Evolutionary conservation across 2,113 vertebrate genomes (phyloP).

Genomic region (sheep (Ovis aries)): DNA sequence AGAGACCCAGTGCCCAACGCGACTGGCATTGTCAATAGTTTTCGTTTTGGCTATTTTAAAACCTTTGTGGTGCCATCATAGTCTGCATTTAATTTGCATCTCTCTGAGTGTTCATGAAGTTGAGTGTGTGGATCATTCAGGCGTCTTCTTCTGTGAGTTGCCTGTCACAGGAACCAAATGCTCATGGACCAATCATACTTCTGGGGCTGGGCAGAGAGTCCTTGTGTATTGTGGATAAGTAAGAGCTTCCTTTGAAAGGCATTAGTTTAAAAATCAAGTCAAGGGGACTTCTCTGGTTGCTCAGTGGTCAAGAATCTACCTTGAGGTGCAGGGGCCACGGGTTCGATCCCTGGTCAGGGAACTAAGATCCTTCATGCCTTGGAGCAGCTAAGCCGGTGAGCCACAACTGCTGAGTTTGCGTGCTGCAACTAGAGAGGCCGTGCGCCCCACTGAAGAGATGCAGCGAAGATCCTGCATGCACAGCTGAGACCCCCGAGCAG

Average conservation of each 20-base stretch:
- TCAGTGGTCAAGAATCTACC: neutral
- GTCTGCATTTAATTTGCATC: neutral
- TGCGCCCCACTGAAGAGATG: rapidly evolving
- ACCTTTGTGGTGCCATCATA: neutral
- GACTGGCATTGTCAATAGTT: neutral
- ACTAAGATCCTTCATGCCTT: neutral
- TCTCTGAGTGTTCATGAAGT: neutral
- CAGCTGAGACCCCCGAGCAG: neutral
- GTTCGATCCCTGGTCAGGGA: neutral
- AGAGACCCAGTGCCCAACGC: neutral
- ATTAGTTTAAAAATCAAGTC: neutral
- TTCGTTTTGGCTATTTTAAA: neutral
- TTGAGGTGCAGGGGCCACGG: neutral
- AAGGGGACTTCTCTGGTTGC: neutral
- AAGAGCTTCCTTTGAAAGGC: neutral
- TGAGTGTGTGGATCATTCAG: neutral
- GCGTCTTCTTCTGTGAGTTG: neutral
- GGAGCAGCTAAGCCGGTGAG: neutral
- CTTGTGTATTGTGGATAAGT: neutral
- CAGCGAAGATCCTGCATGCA: rapidly evolving
- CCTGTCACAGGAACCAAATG: neutral
- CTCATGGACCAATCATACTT: neutral
- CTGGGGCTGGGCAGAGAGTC: neutral
- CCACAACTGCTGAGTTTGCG: rapidly evolving
- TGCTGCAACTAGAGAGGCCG: neutral